Evolutionary conservation across 2,797 vertebrate genomes (phyloP).

Genomic region (Acridotheres tristis): DNA sequence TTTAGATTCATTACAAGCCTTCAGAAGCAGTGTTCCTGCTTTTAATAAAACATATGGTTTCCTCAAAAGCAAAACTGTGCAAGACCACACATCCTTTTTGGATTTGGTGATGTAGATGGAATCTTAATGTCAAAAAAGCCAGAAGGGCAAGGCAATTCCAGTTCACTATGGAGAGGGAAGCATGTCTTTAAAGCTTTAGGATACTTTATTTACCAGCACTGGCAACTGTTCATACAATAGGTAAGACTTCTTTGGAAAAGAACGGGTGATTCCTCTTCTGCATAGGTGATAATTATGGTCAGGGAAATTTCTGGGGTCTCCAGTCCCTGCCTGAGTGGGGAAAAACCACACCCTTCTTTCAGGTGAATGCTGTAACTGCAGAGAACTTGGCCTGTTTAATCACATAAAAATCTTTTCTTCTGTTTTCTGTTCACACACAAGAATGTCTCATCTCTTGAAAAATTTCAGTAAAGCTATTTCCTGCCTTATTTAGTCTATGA

Average conservation of each 20-base stretch:
- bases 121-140: not conserved
- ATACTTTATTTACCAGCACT: not conserved
- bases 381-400: not conserved
- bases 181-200: not conserved
- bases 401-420: not conserved
- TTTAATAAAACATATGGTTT: constrained; percentile 48
- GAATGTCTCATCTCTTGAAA: not conserved
- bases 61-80: constrained; percentile 40
- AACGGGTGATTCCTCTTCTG: not conserved
- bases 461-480: not conserved
- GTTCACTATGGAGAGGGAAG: not conserved
- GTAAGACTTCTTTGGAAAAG: not conserved
- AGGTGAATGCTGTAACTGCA: not conserved
- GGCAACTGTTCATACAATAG: not conserved
- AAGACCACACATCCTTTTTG: not conserved
- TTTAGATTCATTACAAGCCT: constrained; percentile 35
- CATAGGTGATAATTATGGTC: not conserved
- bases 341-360: not conserved
- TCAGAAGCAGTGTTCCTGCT: constrained; percentile 7
- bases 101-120: not conserved
- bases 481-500: not conserved
- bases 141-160: not conserved
- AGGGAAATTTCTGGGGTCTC: not conserved
- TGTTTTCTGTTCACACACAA: not conserved
- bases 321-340: not conserved